Evolutionary conservation across 2,888 invertebrate genomes (phyloP).

Genomic region (Drosophila nr. fundita): DNA sequence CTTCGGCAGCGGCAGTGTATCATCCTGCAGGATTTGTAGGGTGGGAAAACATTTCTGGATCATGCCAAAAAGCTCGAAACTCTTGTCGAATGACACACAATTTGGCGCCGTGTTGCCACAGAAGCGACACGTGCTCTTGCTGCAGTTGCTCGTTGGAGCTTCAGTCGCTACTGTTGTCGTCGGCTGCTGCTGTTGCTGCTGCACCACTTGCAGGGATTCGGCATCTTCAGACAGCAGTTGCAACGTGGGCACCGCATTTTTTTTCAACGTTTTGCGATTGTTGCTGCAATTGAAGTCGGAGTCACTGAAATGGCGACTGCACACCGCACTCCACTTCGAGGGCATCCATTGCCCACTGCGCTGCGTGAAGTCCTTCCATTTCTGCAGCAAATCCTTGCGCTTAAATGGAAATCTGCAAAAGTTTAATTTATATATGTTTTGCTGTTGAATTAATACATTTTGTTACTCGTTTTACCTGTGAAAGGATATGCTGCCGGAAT

Average conservation of each 20-base stretch:
- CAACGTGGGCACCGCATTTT: conserved; percentile 81
- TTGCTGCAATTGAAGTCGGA: conserved; percentile 82
- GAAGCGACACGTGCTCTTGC: conserved; percentile 80
- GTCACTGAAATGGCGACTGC: conserved; percentile 83
- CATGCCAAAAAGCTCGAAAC: conserved; percentile 83
- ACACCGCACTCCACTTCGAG: conserved; percentile 84
- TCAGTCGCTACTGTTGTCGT: neutral
- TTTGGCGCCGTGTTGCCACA: conserved; percentile 77
- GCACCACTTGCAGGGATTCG: conserved; percentile 35
- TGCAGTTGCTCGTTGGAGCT: neutral
- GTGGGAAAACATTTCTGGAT: conserved; percentile 84
- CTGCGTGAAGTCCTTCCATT: conserved; percentile 83
- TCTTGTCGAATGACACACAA: conserved; percentile 81
- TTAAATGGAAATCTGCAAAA: conserved; percentile 83
- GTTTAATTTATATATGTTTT: neutral
- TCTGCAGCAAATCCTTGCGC: conserved; percentile 76
- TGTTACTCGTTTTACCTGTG: conserved; percentile 78
- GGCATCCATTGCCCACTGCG: conserved; percentile 83
- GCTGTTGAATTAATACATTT: neutral
- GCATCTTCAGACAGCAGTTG: conserved; percentile 11
- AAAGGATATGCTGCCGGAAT: conserved; percentile 83
- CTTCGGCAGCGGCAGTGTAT: conserved; percentile 82
- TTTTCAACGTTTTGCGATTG: conserved; percentile 82
- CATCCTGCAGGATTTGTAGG: conserved; percentile 83
- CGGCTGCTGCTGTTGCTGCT: conserved; percentile 32